These are phyloP conservation scores for Tamandua tetradactyla DNA, from an alignment of 2,797 vertebrate species.

Conservation along the genomic window DNA sequence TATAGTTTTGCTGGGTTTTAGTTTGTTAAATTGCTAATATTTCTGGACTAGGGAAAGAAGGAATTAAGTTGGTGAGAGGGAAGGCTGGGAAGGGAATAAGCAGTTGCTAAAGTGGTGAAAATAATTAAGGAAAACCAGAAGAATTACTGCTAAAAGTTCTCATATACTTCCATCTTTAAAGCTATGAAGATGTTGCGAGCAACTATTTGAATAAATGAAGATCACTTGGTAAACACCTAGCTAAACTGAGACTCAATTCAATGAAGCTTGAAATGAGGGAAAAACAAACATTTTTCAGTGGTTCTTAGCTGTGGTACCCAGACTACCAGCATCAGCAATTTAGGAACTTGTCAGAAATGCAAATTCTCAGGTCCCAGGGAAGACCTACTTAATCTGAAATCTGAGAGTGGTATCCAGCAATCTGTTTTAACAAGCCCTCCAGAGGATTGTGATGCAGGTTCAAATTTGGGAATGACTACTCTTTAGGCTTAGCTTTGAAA, in stretches of 20 bases:
- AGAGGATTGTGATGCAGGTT: not conserved
- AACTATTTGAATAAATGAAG: conserved; percentile 21
- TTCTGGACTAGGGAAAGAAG: not conserved
- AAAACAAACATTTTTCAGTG: conserved; percentile 27
- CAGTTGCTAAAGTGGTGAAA: not conserved
- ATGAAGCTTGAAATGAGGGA: not conserved
- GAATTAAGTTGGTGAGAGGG: not conserved
- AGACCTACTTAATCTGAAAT: not conserved
- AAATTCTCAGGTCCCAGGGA: conserved; percentile 2
- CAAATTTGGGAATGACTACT: not conserved
- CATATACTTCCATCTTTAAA: not conserved
- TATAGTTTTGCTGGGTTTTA: not conserved
- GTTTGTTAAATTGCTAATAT: not conserved
- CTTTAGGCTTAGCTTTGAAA: not conserved
- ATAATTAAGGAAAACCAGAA: not conserved
- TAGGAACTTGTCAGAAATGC: conserved; percentile 38
- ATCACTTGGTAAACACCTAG: not conserved
- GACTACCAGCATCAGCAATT: not conserved
- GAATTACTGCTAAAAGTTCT: not conserved
- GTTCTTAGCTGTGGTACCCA: not conserved
- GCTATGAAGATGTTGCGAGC: not conserved
- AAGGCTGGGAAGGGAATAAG: not conserved
- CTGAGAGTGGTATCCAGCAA: not conserved
- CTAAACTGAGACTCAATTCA: not conserved
- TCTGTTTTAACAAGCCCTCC: not conserved